Conservation (phyloP, 2,113 vertebrate species). For the Pterocles orientalis region DNA sequence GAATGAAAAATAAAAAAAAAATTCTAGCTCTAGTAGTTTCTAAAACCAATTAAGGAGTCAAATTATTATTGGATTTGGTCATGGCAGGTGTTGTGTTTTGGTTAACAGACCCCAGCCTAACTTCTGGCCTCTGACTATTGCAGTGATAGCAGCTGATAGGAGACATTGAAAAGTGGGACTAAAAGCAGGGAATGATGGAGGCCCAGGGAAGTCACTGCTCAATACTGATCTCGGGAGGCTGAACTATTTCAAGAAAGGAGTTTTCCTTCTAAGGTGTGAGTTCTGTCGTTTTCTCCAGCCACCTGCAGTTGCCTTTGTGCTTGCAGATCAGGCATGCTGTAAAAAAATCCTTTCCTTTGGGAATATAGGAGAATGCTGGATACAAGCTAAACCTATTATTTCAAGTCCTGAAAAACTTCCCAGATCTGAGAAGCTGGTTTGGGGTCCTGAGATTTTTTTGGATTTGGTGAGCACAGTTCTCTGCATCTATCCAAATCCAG, state of each 20-base stretch:
- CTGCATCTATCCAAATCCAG: neutral
- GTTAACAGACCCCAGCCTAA: neutral
- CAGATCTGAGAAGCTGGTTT: neutral
- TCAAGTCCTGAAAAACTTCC: neutral
- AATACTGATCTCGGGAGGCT: neutral
- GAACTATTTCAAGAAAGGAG: neutral
- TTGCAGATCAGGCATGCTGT: neutral
- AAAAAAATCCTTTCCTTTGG: neutral
- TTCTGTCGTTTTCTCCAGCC: neutral
- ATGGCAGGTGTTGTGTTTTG: neutral
- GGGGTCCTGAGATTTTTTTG: neutral
- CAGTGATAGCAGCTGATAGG: neutral
- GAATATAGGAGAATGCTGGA: neutral
- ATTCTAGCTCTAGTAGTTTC: neutral
- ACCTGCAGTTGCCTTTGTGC: neutral
- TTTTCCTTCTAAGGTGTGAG: neutral
- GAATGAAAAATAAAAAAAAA: too few relatives aligned
- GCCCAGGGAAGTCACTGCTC: neutral
- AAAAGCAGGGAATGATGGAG: neutral
- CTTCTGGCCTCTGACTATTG: neutral
- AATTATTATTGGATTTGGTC: neutral
- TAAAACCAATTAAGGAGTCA: neutral
- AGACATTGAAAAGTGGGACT: neutral
- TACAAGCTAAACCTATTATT: neutral
- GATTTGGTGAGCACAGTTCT: neutral